A percentile compares a stretch with the other conserved stretches of the same genome.
Conservation (phyloP, 2,797 vertebrate species). For the Urophycis tenuis region DNA sequence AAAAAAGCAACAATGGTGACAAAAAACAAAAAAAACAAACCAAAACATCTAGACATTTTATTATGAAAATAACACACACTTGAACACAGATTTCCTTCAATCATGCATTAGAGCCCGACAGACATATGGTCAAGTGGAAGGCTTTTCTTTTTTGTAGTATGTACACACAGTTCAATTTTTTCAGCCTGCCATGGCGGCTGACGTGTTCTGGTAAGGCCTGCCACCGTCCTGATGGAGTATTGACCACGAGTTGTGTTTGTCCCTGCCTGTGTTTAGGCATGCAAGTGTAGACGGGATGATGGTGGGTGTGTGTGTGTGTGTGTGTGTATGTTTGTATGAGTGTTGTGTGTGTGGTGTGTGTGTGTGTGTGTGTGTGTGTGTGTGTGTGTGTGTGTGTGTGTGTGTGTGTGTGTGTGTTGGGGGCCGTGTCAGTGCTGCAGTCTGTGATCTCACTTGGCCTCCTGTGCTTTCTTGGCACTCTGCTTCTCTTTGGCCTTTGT, state of each 20-base stretch:
- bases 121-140: constrained; percentile 32
- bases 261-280: neutral
- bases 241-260: neutral
- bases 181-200: constrained; percentile 30
- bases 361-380: constrained; percentile 30
- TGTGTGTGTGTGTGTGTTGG: constrained; percentile 23
- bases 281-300: constrained; percentile 24
- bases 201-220: neutral
- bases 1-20: neutral
- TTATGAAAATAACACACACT: constrained; percentile 76
- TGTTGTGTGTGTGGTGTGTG: constrained; percentile 30
- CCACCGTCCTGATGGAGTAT: neutral
- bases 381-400: constrained; percentile 31
- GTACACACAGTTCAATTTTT: constrained; percentile 33
- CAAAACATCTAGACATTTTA: constrained; percentile 67
- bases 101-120: constrained; percentile 56
- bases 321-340: constrained; percentile 27
- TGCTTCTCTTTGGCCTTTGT: constrained; percentile 94
- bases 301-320: constrained; percentile 34
- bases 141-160: neutral
- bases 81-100: constrained; percentile 57
- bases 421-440: constrained; percentile 23
- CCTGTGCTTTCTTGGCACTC: constrained; percentile 92
- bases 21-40: constrained; percentile 5
- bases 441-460: constrained; percentile 79